Percentiles rank a stretch among this genome's conserved stretches.
Evolutionary conservation across 2,113 vertebrate species (phyloP).

Genomic region (Ophiodon elongatus): DNA sequence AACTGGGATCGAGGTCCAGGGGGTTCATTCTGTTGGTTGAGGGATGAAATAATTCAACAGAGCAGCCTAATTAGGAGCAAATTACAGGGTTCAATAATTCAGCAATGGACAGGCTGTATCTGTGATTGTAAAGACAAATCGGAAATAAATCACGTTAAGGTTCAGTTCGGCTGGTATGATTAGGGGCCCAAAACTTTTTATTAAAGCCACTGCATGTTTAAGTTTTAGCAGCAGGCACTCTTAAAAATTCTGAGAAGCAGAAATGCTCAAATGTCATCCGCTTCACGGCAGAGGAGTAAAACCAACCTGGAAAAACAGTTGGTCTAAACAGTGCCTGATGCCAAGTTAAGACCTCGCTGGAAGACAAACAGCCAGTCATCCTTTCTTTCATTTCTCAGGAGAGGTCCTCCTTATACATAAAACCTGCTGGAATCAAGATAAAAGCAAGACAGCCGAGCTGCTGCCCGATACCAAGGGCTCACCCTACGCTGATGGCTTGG

Average conservation of each 20-base stretch:
- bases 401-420: slow-evolving; percentile 25
- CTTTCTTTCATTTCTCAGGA: slow-evolving; percentile 46
- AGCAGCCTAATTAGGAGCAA: slow-evolving; percentile 52
- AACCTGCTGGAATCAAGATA: slow-evolving; percentile 52
- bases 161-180: slow-evolving; percentile 47
- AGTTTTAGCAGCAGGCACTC: slow-evolving; percentile 27
- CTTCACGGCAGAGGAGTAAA: slow-evolving; percentile 43
- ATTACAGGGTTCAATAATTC: slow-evolving; percentile 57
- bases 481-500: slow-evolving; percentile 47
- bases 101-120: slow-evolving; percentile 16
- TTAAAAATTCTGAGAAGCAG: slow-evolving; percentile 44
- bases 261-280: slow-evolving; percentile 23
- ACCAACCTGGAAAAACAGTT: slow-evolving; percentile 65
- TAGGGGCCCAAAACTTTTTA: slow-evolving; percentile 41
- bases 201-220: slow-evolving; percentile 36
- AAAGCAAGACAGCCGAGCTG: slow-evolving; percentile 54
- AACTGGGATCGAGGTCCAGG: slow-evolving; percentile 52
- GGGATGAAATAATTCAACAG: slow-evolving; percentile 44
- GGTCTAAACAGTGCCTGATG: slow-evolving; percentile 46
- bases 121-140: slow-evolving; percentile 28
- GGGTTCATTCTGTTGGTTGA: slow-evolving; percentile 43
- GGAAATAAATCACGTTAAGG: slow-evolving; percentile 24
- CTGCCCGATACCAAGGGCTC: slow-evolving; percentile 40
- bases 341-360: slow-evolving; percentile 45
- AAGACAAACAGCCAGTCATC: slow-evolving; percentile 58